Evolutionary conservation across 2,113 vertebrate species (phyloP).

Genomic region (Pachycephala philippinensis): DNA sequence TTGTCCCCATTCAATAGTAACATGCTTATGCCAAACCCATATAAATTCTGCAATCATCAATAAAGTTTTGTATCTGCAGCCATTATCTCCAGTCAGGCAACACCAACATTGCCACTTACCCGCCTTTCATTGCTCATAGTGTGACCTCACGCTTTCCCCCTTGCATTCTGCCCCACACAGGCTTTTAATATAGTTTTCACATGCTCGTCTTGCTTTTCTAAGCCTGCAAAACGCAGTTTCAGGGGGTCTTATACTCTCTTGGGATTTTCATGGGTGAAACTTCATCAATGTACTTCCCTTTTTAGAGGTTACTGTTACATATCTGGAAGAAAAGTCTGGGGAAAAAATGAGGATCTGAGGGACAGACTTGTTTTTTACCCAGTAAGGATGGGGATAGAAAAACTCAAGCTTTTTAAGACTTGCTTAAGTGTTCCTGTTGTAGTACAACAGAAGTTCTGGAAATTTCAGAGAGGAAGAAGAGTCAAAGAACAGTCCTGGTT

Average conservation of each 20-base stretch:
- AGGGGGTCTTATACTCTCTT: not conserved
- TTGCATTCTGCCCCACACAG: not conserved
- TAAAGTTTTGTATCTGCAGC: not conserved
- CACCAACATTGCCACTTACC: not conserved
- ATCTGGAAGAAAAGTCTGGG: not conserved
- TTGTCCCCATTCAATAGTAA: not conserved
- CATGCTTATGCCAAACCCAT: not conserved
- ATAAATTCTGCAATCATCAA: not conserved
- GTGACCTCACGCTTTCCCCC: not conserved
- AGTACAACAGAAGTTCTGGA: not conserved
- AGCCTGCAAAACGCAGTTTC: not conserved
- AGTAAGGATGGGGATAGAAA: not conserved
- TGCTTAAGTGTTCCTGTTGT: not conserved
- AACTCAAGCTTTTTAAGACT: not conserved
- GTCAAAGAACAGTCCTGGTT: not conserved
- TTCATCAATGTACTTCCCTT: not conserved
- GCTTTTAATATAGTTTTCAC: not conserved
- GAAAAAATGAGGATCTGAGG: not conserved
- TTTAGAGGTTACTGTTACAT: not conserved
- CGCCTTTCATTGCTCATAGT: not conserved
- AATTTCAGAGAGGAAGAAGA: not conserved
- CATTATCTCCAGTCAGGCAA: not conserved
- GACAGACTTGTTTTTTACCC: not conserved
- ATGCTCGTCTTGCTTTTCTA: not conserved
- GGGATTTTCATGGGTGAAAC: accelerated